phyloP scores from a whole-genome alignment of 2,113 vertebrate species.

The Camelus bactrianus region DNA sequence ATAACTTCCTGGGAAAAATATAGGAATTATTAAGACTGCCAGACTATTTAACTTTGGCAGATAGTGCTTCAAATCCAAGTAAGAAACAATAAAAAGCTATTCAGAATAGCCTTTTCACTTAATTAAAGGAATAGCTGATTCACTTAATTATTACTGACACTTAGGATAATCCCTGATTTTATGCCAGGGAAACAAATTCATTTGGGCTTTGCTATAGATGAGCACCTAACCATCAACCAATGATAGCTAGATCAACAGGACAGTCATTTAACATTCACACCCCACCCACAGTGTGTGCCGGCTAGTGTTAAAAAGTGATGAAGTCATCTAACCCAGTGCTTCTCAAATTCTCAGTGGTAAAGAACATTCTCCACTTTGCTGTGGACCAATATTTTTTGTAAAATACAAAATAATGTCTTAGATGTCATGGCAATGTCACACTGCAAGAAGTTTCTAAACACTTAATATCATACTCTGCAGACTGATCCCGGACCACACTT shows the following conservation, averaged over 20 bases:
- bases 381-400: background rate
- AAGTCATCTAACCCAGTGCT: background rate
- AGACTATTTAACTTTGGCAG: slow-evolving; percentile 68
- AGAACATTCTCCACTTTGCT: background rate
- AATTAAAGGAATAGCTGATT: background rate
- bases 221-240: background rate
- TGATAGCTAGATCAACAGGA: background rate
- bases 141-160: background rate
- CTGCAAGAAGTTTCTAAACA: background rate
- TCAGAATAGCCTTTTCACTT: slow-evolving; percentile 13
- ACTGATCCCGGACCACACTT: background rate
- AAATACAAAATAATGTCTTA: slow-evolving; percentile 11
- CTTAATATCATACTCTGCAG: background rate
- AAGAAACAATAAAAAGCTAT: background rate
- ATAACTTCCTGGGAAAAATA: slow-evolving; percentile 58
- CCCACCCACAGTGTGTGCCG: background rate
- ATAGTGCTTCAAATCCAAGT: slow-evolving; percentile 72
- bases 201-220: slow-evolving; percentile 3
- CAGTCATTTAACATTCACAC: background rate
- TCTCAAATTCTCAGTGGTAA: background rate
- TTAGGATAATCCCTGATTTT: slow-evolving; percentile 37
- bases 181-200: slow-evolving; percentile 37
- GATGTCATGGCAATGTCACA: background rate
- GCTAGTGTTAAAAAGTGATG: background rate
- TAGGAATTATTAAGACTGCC: slow-evolving; percentile 60